These are phyloP conservation scores for Hoplodrina ambigua DNA, from an alignment of 2,888 invertebrate genomes.

Conservation along the genomic window DNA sequence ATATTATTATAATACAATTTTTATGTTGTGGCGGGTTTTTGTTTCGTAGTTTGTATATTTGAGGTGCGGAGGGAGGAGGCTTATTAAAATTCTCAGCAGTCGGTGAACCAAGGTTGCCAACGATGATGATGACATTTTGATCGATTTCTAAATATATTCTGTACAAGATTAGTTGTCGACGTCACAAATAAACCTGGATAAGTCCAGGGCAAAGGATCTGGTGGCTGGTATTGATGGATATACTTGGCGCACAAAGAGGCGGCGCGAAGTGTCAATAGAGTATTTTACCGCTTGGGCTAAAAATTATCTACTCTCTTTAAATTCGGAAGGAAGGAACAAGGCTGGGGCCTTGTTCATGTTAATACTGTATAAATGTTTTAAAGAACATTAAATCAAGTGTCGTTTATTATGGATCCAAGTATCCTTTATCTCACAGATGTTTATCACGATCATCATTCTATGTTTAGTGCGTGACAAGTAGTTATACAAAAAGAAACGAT, in stretches of 20 bases:
- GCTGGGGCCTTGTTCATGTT: too few species aligned
- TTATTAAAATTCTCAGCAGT: neutral
- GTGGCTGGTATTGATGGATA: neutral
- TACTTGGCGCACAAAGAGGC: neutral
- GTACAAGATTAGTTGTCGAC: neutral
- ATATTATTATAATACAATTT: neutral
- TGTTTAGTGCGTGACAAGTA: conserved; percentile 22
- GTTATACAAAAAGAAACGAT: conserved; percentile 23
- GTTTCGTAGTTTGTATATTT: neutral
- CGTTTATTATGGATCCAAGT: neutral
- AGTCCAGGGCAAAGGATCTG: too few species aligned
- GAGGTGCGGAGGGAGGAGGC: neutral
- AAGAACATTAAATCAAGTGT: neutral
- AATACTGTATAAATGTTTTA: too few species aligned
- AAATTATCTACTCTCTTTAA: neutral
- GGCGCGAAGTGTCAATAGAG: neutral
- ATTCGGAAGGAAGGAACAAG: too few species aligned
- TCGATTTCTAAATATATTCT: neutral
- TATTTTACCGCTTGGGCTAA: neutral
- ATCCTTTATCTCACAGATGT: neutral
- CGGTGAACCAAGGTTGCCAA: too few species aligned
- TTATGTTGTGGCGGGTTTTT: neutral
- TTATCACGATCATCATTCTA: conserved; percentile 10
- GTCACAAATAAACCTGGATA: neutral
- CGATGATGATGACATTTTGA: too few species aligned